Evolutionary conservation across 2,888 invertebrate species (phyloP).

Genomic region (Graphium colonna): DNA sequence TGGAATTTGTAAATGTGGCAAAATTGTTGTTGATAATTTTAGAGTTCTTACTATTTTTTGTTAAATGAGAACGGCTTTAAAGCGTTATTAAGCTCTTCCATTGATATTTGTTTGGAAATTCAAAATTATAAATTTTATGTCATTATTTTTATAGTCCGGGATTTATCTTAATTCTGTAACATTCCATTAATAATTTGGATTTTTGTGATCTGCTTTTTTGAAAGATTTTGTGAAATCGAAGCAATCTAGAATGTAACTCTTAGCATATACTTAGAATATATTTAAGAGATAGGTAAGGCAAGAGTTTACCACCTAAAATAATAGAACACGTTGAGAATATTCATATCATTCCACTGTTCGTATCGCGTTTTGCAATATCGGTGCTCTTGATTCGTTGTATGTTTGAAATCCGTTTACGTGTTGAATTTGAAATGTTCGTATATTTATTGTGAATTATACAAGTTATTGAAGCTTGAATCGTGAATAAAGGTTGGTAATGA

Average conservation of each 20-base stretch:
- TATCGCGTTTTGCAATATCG: constrained; percentile 2
- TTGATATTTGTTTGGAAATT: no score
- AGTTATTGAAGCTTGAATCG: not conserved
- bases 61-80: no score
- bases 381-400: constrained; percentile 18
- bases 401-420: constrained; percentile 1
- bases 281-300: constrained; percentile 6
- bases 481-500: not conserved
- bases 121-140: no score
- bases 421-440: constrained; percentile 20
- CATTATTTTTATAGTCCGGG: not conserved
- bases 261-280: constrained; percentile 7
- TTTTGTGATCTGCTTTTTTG: constrained; percentile 4
- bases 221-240: not conserved
- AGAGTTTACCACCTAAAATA: constrained; percentile 17
- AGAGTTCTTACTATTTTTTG: no score
- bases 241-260: constrained; percentile 1
- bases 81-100: not conserved
- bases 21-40: no score
- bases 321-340: not conserved
- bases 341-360: constrained; percentile 17
- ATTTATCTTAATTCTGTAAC: not conserved
- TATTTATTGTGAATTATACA: constrained; percentile 17
- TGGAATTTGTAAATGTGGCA: no score
- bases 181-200: not conserved